These are phyloP conservation scores for Drosophila auraria DNA, from an alignment of 1,140 invertebrate genomes.

Conservation along the genomic window DNA sequence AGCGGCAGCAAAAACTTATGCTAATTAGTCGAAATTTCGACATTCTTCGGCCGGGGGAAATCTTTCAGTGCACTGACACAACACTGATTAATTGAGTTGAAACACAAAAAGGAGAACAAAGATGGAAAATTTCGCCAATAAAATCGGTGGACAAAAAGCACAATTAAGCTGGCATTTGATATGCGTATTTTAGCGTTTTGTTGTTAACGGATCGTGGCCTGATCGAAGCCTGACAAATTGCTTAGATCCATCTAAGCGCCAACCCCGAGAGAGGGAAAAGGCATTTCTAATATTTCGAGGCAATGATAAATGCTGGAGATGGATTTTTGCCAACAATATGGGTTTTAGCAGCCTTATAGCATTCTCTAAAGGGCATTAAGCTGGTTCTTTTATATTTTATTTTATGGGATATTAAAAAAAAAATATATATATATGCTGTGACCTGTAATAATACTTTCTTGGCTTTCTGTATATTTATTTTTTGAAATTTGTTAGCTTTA, in stretches of 20 bases:
- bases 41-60: slow-evolving; percentile 9
- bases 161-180: slow-evolving; percentile 47
- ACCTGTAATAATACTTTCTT: no score
- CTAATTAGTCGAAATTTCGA: slow-evolving; percentile 25
- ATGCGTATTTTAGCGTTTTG: slow-evolving; percentile 14
- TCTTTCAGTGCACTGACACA: slow-evolving; percentile 15
- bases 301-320: neutral
- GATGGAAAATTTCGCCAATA: slow-evolving; percentile 42
- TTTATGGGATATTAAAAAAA: neutral
- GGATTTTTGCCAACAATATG: neutral
- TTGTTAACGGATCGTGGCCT: slow-evolving; percentile 24
- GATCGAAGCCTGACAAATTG: slow-evolving; percentile 47
- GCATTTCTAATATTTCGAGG: neutral
- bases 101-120: neutral
- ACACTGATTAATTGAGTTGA: slow-evolving; percentile 37
- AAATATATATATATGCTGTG: neutral
- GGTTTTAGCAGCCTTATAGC: neutral
- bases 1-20: slow-evolving; percentile 28
- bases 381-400: neutral
- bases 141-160: slow-evolving; percentile 13
- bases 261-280: neutral
- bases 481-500: no score
- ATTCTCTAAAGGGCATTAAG: neutral
- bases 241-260: slow-evolving; percentile 10
- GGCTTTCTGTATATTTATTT: no score